Evolutionary conservation across 1,140 invertebrate genomes (phyloP).

Genomic region (Drosophila nigromelanica): DNA sequence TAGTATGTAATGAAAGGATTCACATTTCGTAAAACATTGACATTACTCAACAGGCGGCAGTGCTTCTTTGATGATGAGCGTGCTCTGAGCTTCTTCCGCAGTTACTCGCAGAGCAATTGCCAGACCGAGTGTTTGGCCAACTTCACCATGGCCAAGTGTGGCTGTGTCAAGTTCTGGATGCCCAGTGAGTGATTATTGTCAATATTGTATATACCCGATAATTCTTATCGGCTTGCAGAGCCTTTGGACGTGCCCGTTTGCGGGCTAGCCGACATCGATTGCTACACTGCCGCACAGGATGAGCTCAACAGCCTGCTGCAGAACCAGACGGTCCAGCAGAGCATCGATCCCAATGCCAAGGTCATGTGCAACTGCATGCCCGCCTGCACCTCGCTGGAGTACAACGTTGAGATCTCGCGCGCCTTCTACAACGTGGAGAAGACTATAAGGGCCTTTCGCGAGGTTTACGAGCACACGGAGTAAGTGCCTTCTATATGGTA

Average conservation of each 20-base stretch:
- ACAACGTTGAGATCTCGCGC: constrained; percentile 88
- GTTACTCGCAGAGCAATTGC: constrained; percentile 91
- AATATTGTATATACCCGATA: not conserved
- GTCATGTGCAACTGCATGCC: constrained; percentile 87
- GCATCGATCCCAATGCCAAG: constrained; percentile 43
- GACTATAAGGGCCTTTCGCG: constrained; percentile 64
- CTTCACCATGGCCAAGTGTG: constrained; percentile 87
- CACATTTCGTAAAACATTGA: constrained; percentile 14
- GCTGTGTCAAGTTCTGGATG: constrained; percentile 89
- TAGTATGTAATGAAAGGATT: not conserved
- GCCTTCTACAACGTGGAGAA: constrained; percentile 78
- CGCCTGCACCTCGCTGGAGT: constrained; percentile 87
- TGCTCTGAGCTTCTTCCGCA: constrained; percentile 86
- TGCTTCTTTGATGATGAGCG: constrained; percentile 88
- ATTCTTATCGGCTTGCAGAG: constrained; percentile 38
- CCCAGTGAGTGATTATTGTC: constrained; percentile 85
- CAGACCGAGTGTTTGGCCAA: constrained; percentile 90
- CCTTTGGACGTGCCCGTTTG: constrained; percentile 67
- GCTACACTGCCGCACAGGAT: constrained; percentile 77
- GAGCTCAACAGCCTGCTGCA: constrained; percentile 68
- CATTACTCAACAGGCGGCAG: constrained; percentile 84
- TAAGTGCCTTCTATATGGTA: constrained; percentile 29
- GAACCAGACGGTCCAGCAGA: constrained; percentile 65
- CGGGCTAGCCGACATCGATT: constrained; percentile 50
- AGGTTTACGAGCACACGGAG: constrained; percentile 68